Conservation (phyloP, 2,888 invertebrate species). For the Drosophila anomelani region DNA sequence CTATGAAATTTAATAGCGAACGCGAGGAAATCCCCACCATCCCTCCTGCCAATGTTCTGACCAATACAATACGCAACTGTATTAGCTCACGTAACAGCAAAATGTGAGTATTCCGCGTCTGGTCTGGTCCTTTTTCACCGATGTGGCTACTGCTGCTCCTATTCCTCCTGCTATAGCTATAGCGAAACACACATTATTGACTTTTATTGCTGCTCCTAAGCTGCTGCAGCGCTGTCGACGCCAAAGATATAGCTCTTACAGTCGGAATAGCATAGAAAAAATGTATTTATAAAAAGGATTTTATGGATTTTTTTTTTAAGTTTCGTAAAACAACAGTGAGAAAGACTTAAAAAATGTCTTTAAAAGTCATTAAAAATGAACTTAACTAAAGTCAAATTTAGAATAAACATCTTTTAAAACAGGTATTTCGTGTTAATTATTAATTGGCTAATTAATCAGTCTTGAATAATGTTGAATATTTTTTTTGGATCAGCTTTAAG, state of each 20-base stretch:
- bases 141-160: conserved; percentile 14
- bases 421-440: not conserved
- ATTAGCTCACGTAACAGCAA: conserved; percentile 72
- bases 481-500: not conserved
- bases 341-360: not conserved
- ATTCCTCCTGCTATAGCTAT: not conserved
- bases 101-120: conserved; percentile 28
- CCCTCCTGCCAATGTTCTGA: conserved; percentile 19
- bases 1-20: conserved; percentile 75
- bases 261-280: not conserved
- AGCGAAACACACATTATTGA: conserved; percentile 66
- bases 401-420: no score
- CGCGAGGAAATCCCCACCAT: conserved; percentile 13
- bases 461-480: not conserved
- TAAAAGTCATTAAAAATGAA: not conserved
- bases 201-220: conserved; percentile 64
- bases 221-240: conserved; percentile 5
- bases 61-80: conserved; percentile 72
- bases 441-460: not conserved
- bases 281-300: not conserved
- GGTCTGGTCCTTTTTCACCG: conserved; percentile 17
- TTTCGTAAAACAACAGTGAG: not conserved
- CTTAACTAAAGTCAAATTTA: no score
- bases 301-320: not conserved
- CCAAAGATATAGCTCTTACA: conserved; percentile 8